phyloP scores from a whole-genome alignment of 2,888 invertebrate species.

The Coelinius sp. region DNA sequence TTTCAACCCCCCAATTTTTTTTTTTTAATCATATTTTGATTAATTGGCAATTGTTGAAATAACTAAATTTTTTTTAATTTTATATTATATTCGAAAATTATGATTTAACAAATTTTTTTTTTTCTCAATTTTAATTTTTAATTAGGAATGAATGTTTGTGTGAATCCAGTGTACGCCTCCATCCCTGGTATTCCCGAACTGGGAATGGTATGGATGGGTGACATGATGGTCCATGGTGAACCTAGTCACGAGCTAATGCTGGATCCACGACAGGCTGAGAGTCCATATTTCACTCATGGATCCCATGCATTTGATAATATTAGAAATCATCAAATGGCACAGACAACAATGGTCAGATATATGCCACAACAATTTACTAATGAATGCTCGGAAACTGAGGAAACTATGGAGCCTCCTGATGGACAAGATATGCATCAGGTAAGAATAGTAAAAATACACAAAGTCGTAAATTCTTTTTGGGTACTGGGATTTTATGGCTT shows the following conservation, averaged over 20 bases:
- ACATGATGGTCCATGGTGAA: conserved; percentile 69
- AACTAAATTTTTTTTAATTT: too few species aligned
- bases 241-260: conserved; percentile 67
- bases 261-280: conserved; percentile 67
- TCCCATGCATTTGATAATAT: conserved; percentile 66
- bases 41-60: too few species aligned
- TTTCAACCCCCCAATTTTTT: background rate
- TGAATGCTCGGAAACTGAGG: conserved; percentile 68
- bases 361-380: conserved; percentile 64
- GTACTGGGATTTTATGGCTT: background rate
- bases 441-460: conserved; percentile 24
- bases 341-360: conserved; percentile 67
- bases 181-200: conserved; percentile 75
- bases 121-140: conserved; percentile 30
- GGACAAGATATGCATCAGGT: conserved; percentile 66
- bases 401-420: conserved; percentile 66
- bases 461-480: background rate
- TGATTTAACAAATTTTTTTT: background rate
- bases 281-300: conserved; percentile 65
- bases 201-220: conserved; percentile 81
- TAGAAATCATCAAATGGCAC: conserved; percentile 66
- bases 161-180: conserved; percentile 67
- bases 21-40: background rate
- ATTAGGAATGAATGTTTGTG: conserved; percentile 63
- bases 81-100: background rate